These are phyloP conservation scores for Mastomys coucha DNA, from an alignment of 2,113 vertebrate genomes.

Conservation along the genomic window DNA sequence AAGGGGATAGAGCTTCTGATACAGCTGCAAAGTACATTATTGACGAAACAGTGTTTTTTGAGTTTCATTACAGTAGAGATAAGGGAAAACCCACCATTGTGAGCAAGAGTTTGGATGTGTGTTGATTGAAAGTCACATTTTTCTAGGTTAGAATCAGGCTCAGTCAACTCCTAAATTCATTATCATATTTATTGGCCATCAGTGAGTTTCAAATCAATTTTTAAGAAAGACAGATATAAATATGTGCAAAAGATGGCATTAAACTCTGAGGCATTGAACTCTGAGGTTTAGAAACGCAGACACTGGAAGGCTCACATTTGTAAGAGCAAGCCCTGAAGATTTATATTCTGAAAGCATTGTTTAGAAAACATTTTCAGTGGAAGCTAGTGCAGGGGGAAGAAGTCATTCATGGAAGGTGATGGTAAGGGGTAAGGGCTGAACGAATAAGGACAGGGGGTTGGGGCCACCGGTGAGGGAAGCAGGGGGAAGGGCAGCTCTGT, in stretches of 20 bases:
- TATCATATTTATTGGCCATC: constrained; percentile 56
- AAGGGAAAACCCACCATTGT: constrained; percentile 57
- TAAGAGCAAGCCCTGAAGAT: neutral
- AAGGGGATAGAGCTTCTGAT: constrained; percentile 60
- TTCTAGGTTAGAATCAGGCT: constrained; percentile 38
- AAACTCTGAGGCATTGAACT: neutral
- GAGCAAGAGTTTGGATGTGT: constrained; percentile 17
- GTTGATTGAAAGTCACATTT: constrained; percentile 62
- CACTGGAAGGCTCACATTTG: neutral
- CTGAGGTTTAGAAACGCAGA: constrained; percentile 57
- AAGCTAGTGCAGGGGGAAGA: neutral
- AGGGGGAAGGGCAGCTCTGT: neutral
- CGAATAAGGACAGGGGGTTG: neutral
- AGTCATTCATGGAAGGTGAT: neutral
- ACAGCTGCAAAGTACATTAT: constrained; percentile 60
- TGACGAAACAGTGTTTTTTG: constrained; percentile 55
- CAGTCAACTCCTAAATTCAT: constrained; percentile 42
- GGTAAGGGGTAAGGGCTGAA: neutral
- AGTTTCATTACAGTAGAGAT: constrained; percentile 53
- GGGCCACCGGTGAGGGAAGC: neutral
- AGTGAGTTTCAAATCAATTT: constrained; percentile 52
- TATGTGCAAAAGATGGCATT: neutral
- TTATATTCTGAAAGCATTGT: constrained; percentile 33
- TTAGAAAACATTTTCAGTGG: neutral
- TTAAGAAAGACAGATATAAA: constrained; percentile 3